These are phyloP conservation scores for Magallana nippona DNA, from an alignment of 2,888 invertebrate genomes.

Conservation along the genomic window DNA sequence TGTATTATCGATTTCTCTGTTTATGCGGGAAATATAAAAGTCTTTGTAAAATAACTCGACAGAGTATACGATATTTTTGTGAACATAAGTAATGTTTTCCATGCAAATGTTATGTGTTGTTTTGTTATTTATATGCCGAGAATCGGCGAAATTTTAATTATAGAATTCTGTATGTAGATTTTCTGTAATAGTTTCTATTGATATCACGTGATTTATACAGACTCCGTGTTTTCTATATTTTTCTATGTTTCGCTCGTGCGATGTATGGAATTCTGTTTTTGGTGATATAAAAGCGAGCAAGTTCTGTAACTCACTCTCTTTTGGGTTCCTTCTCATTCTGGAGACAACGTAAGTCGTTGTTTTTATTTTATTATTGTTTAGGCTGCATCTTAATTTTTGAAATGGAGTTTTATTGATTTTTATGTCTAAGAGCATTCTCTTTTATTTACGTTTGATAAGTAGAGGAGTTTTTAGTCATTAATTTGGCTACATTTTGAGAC, in stretches of 20 bases:
- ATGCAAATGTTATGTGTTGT: background rate
- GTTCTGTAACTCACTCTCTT: background rate
- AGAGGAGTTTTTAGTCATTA: too few relatives aligned
- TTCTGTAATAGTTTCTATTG: background rate
- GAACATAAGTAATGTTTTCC: background rate
- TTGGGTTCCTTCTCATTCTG: background rate
- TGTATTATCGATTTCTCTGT: too few relatives aligned
- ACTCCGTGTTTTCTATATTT: conserved; percentile 1
- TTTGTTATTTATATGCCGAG: background rate
- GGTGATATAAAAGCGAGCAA: background rate
- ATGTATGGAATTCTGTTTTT: background rate
- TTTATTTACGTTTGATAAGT: too few relatives aligned
- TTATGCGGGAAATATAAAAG: too few relatives aligned
- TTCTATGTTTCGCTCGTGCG: background rate
- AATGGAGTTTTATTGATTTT: too few relatives aligned
- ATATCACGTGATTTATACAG: background rate
- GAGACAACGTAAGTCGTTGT: background rate
- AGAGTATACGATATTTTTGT: too few relatives aligned
- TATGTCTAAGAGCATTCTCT: too few relatives aligned
- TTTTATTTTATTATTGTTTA: too few relatives aligned
- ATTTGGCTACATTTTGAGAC: too few relatives aligned
- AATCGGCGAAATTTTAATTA: background rate
- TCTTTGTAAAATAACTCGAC: too few relatives aligned
- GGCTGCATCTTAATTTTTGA: too few relatives aligned
- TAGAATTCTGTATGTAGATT: background rate